These are phyloP conservation scores for Chloromyia formosa DNA, from an alignment of 2,888 invertebrate species.

Conservation along the genomic window DNA sequence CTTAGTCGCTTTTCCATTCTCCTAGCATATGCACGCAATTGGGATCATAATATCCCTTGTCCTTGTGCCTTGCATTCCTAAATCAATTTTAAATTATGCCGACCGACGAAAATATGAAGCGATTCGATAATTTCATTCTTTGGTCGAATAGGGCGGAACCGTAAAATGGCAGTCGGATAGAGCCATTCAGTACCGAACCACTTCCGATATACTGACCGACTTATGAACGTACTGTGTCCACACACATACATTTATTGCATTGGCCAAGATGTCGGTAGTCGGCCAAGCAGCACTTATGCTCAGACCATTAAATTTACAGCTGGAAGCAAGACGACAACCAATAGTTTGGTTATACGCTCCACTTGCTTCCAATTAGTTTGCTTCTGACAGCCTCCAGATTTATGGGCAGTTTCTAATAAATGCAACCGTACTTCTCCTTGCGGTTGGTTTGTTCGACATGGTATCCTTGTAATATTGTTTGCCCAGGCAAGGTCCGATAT, in stretches of 20 bases:
- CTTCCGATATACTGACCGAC: constrained; percentile 5
- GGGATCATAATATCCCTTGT: no score
- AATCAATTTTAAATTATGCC: no score
- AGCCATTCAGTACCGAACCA: not conserved
- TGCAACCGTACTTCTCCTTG: constrained; percentile 44
- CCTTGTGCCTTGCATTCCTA: no score
- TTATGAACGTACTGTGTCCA: constrained; percentile 25
- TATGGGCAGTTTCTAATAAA: constrained; percentile 47
- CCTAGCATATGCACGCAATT: no score
- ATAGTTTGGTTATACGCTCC: constrained; percentile 47
- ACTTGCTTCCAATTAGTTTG: constrained; percentile 49
- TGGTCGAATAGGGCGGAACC: no score
- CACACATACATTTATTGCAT: constrained; percentile 6
- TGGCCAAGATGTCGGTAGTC: no score
- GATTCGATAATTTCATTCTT: no score
- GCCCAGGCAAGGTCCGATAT: constrained; percentile 10
- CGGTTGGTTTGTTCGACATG: constrained; percentile 22
- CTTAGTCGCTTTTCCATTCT: no score
- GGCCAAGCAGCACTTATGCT: constrained; percentile 26
- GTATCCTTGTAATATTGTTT: constrained; percentile 31
- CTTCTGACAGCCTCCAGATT: constrained; percentile 46
- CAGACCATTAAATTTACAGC: constrained; percentile 45
- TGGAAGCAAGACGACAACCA: constrained; percentile 34
- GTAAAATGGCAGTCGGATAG: no score
- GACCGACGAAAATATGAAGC: no score